Base-by-base conservation (phyloP, 2,113 vertebrate species). In the Chelonoidis abingdonii region DNA sequence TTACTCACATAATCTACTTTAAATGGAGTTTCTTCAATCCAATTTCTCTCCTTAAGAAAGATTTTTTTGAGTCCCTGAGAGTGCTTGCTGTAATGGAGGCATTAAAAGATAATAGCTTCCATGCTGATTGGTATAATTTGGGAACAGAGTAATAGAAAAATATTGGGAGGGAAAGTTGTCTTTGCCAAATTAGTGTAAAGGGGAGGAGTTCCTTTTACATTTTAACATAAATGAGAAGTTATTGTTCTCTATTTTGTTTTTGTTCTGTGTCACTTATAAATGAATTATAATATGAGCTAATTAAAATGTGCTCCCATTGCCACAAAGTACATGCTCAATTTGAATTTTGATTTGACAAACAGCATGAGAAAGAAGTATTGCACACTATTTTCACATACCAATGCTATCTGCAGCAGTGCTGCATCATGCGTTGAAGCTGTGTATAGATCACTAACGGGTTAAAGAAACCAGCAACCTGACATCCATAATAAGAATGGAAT, bases 81-180 rank as follows among this genome's bases (percentile, higher is more conserved):
- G 88, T 87, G 91, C 87, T 88, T 82, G 88, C 86, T 90, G 94
- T 95, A 97, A 97, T 97, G 93, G 97, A 97, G 89, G 86, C 95
- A 96, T 96, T 97, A 97, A 92, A 97, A 94, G 97, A 95, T 97
- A 97, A 97, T 96, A 94, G 95, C 96, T 97, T 95, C 96, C 94
- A 86, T 91, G 96, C 94, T 97, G 92, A 97, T 96, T 97, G 96
- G 95, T 96, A 95, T 97, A 97, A 97, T 97, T 97, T 97, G 94
- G 91, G 92, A 95, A 50, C 83, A 86, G 78, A 89, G 94, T 96
- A 97, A 97, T 92, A 95, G 93, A 85, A 93, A 94, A 97, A 97
- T 96, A 93, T 89, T 94, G 93, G 91, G 92, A 72, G 87, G 56
- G 91, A 80, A 82, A 92, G 91, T 83, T 95, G 90, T 87, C 92